Conservation (phyloP, 2,888 invertebrate species). For the Falcaria lacertinaria region DNA sequence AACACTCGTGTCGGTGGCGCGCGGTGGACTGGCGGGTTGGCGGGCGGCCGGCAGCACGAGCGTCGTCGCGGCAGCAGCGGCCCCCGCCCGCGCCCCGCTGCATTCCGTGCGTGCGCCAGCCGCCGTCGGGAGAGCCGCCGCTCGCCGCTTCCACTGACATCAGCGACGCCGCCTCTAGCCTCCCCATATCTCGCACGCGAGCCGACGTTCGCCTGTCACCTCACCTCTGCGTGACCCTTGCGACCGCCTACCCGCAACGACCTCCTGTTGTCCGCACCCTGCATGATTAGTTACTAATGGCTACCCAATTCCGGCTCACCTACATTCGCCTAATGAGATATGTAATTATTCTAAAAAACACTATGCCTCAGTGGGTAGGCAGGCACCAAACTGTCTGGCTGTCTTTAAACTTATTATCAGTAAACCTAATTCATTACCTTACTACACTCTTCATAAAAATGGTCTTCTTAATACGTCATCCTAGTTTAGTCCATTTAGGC, state of each 20-base stretch:
- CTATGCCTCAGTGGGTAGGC: too few relatives aligned
- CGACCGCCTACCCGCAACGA: slow-evolving; percentile 30
- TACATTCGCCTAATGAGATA: too few relatives aligned
- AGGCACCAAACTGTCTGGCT: too few relatives aligned
- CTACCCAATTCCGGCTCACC: too few relatives aligned
- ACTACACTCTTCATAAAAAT: too few relatives aligned
- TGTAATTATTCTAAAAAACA: too few relatives aligned
- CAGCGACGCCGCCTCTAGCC: slow-evolving; percentile 50
- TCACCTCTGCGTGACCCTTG: slow-evolving; percentile 68
- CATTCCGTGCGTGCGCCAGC: slow-evolving; percentile 62
- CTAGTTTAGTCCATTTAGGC: too few relatives aligned
- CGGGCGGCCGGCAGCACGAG: slow-evolving; percentile 48
- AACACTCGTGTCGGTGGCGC: slow-evolving; percentile 71
- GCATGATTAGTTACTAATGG: slow-evolving; percentile 4
- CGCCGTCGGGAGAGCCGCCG: slow-evolving; percentile 57
- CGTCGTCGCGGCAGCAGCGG: slow-evolving; percentile 63
- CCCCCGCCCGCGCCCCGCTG: slow-evolving; percentile 63
- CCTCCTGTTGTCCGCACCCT: slow-evolving; percentile 18
- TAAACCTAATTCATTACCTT: too few relatives aligned
- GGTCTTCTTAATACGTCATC: too few relatives aligned
- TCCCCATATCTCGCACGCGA: slow-evolving; percentile 56
- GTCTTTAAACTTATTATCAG: too few relatives aligned
- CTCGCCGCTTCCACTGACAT: slow-evolving; percentile 54
- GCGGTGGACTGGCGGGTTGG: slow-evolving; percentile 67
- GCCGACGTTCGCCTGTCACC: slow-evolving; percentile 48